Evolutionary conservation across 2,888 invertebrate genomes (phyloP).

Genomic region (Argyra leucocephala): DNA sequence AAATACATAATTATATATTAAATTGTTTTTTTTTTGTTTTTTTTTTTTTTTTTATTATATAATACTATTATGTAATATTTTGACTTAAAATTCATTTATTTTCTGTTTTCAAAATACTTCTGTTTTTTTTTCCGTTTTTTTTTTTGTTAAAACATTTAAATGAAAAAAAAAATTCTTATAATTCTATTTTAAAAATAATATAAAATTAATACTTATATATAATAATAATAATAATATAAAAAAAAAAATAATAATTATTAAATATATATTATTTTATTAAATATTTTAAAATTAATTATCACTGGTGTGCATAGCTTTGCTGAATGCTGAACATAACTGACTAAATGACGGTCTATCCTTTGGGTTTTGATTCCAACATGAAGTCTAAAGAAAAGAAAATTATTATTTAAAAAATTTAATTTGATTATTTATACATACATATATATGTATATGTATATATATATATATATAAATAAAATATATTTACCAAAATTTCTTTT

Average conservation of each 20-base stretch:
- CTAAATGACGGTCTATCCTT: slow-evolving; percentile 44
- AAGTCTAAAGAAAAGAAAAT: slow-evolving; percentile 31
- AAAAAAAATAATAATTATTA: neutral
- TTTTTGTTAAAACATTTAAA: neutral
- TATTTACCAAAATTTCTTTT: slow-evolving; percentile 49
- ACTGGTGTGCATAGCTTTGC: slow-evolving; percentile 40
- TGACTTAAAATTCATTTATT: neutral
- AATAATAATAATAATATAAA: neutral
- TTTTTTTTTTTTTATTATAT: neutral
- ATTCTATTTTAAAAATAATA: neutral
- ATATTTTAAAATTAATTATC: slow-evolving; percentile 26
- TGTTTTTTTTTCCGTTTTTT: neutral
- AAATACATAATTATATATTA: neutral
- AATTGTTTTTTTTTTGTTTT: too few relatives aligned
- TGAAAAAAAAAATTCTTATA: too few relatives aligned
- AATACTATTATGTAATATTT: neutral
- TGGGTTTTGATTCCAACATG: slow-evolving; percentile 40
- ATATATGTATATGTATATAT: too few relatives aligned
- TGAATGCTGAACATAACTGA: slow-evolving; percentile 40
- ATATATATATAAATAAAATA: neutral
- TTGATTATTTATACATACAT: too few relatives aligned
- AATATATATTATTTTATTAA: neutral
- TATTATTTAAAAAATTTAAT: too few relatives aligned
- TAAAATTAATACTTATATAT: neutral
- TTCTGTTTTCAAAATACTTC: neutral